Evolutionary conservation across 2,113 vertebrate species (phyloP).

Genomic region (Hydrochoerus hydrochaeris): DNA sequence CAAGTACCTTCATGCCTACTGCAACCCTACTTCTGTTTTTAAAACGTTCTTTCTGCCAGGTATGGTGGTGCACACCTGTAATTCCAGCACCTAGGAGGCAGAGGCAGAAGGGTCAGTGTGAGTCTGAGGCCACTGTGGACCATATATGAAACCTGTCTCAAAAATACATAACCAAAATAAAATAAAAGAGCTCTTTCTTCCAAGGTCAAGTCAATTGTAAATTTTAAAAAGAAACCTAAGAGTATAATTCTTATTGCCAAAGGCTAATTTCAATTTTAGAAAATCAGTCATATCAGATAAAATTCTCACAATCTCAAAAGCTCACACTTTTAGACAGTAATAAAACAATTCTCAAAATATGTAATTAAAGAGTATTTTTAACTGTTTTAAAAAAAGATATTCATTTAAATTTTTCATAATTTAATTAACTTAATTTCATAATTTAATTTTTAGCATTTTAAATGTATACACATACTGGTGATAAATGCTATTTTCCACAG

Average conservation of each 20-base stretch:
- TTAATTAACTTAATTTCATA: too few relatives aligned
- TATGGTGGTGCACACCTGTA: background rate
- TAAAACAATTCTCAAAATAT: conserved; percentile 38
- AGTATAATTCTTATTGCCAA: conserved; percentile 47
- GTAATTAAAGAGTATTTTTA: background rate
- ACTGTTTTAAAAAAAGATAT: conserved; percentile 9
- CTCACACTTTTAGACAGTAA: conserved; percentile 2
- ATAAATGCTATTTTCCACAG: background rate
- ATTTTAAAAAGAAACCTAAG: conserved; percentile 22
- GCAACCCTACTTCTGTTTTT: background rate
- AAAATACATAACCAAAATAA: background rate
- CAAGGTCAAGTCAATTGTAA: background rate
- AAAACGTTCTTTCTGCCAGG: background rate
- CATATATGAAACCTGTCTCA: background rate
- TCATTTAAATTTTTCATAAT: background rate
- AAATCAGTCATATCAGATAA: background rate
- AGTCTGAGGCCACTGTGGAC: background rate
- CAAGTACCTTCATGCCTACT: background rate
- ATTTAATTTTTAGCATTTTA: background rate
- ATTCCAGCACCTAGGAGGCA: background rate
- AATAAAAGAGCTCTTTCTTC: background rate
- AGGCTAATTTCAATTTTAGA: conserved; percentile 24
- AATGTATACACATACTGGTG: background rate
- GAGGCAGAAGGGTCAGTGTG: background rate
- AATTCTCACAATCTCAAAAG: background rate